Evolutionary conservation across 2,888 invertebrate species (phyloP).

Genomic region (Sesia apiformis): DNA sequence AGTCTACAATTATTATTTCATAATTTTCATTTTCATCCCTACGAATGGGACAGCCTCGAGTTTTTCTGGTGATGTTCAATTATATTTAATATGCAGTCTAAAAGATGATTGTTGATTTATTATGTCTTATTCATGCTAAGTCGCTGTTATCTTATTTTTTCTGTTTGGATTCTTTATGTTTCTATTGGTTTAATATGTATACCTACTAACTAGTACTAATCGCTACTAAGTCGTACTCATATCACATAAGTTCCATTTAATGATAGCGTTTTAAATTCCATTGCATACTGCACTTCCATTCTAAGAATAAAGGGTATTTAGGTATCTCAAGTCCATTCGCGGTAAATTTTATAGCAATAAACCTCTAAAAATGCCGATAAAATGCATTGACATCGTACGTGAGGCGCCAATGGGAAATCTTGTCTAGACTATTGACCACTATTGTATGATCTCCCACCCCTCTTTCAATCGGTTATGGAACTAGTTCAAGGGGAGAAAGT

Average conservation of each 20-base stretch:
- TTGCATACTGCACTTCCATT: background rate
- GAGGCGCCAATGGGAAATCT: slow-evolving; percentile 13
- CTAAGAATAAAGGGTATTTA: background rate
- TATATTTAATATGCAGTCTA: no score
- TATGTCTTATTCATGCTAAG: no score
- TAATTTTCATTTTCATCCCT: no score
- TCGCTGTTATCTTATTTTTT: no score
- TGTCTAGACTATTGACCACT: slow-evolving; percentile 17
- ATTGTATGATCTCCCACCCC: background rate
- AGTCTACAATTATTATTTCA: no score
- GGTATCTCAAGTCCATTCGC: background rate
- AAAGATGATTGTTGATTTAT: no score
- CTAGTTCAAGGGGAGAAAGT: no score
- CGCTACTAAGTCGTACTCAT: background rate
- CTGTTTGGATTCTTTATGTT: no score
- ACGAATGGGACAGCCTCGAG: no score
- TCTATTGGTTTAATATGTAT: no score
- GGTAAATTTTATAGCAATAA: background rate
- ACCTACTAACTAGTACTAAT: no score
- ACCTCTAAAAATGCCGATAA: slow-evolving; percentile 2
- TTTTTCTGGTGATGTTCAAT: no score
- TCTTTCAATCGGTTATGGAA: slow-evolving; percentile 1
- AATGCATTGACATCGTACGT: slow-evolving; percentile 7
- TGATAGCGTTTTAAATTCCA: background rate
- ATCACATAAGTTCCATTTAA: background rate